Conservation (phyloP, 2,113 vertebrate genomes). For the Coturnix japonica region DNA sequence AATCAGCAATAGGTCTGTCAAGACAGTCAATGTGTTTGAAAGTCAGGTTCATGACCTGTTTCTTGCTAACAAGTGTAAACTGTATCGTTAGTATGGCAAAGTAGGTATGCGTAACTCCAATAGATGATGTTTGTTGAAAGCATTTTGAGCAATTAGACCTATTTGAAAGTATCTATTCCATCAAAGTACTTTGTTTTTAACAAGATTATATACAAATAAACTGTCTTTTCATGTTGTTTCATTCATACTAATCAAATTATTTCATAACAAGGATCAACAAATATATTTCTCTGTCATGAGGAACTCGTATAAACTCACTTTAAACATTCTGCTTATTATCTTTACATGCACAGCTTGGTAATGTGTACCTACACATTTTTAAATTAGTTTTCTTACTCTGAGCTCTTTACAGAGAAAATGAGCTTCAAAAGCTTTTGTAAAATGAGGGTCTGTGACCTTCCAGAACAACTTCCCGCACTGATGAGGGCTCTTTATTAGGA, state of each 20-base stretch:
- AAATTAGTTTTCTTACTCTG: not conserved
- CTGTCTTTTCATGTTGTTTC: not conserved
- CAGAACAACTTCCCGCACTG: not conserved
- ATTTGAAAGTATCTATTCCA: not conserved
- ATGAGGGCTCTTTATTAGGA: not conserved
- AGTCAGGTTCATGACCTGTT: not conserved
- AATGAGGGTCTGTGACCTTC: not conserved
- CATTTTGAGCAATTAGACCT: not conserved
- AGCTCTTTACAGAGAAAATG: not conserved
- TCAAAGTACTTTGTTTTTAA: not conserved
- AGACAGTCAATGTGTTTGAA: not conserved
- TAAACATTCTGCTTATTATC: not conserved
- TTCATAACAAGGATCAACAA: not conserved
- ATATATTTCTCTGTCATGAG: not conserved
- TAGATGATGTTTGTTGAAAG: not conserved
- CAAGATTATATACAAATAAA: not conserved
- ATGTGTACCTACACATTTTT: not conserved
- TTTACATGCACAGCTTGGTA: not conserved
- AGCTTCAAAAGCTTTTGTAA: not conserved
- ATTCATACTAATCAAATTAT: not conserved
- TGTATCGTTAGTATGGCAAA: not conserved
- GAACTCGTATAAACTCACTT: not conserved
- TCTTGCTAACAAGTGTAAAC: not conserved
- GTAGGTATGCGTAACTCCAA: not conserved
- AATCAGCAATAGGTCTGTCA: not conserved